These are phyloP conservation scores for Sclerurus mexicanus DNA, from an alignment of 2,113 vertebrate species.

Conservation along the genomic window DNA sequence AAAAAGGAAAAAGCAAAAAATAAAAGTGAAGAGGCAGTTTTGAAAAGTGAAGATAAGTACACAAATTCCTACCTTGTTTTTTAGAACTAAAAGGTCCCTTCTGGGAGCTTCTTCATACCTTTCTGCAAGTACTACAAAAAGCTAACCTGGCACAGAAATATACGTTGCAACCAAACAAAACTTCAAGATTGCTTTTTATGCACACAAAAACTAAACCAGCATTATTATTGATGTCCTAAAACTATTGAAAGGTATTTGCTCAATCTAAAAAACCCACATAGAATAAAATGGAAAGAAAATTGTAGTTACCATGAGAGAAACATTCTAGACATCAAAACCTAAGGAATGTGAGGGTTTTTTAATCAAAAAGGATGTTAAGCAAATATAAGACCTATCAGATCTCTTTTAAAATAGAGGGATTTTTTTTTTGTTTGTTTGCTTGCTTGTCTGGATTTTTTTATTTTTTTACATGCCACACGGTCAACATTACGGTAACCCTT, in stretches of 20 bases:
- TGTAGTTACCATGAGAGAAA: neutral
- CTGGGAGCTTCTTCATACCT: neutral
- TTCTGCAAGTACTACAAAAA: neutral
- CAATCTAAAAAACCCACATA: neutral
- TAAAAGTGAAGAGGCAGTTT: neutral
- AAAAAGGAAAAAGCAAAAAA: neutral
- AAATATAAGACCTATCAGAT: neutral
- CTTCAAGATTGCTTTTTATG: neutral
- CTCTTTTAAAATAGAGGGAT: neutral
- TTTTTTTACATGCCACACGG: neutral
- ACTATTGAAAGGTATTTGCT: neutral
- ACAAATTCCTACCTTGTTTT: neutral
- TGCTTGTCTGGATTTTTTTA: neutral
- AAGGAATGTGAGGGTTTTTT: accelerated
- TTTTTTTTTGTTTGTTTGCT: neutral
- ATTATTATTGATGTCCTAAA: neutral
- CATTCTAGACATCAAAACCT: neutral
- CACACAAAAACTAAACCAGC: neutral
- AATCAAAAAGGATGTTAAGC: neutral
- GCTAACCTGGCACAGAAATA: neutral
- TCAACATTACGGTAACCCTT: neutral
- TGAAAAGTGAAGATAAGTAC: neutral
- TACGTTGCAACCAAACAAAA: neutral
- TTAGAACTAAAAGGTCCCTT: neutral
- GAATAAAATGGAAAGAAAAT: neutral